Conservation (phyloP, 1,140 invertebrate species). For the Pristionchus pacificus region DNA sequence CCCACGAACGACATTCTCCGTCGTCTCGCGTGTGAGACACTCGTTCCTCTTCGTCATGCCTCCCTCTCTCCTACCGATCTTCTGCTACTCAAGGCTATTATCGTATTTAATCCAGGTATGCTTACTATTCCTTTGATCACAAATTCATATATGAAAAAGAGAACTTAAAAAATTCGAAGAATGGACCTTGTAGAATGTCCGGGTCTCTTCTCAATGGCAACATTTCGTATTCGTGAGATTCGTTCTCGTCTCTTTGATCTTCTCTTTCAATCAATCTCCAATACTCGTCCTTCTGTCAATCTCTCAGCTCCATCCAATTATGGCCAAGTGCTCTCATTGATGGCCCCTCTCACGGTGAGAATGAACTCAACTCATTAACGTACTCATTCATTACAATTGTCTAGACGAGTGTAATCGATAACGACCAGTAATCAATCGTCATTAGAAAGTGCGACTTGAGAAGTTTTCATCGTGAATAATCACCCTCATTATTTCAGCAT, state of each 20-base stretch:
- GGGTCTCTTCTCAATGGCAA: not conserved
- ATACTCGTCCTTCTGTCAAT: too few relatives aligned
- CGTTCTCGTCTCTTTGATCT: not conserved
- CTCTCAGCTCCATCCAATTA: not conserved
- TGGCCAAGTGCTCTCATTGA: not conserved
- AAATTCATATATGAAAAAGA: too few relatives aligned
- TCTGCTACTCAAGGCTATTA: not conserved
- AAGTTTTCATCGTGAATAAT: too few relatives aligned
- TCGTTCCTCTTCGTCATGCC: not conserved
- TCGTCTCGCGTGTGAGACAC: not conserved
- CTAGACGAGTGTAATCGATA: too few relatives aligned
- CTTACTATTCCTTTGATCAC: too few relatives aligned
- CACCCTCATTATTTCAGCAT: not conserved
- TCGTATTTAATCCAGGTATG: not conserved
- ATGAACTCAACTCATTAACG: too few relatives aligned
- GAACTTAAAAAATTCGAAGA: too few relatives aligned
- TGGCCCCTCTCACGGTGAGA: not conserved
- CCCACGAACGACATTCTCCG: not conserved
- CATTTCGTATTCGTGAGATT: not conserved
- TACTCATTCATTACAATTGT: too few relatives aligned
- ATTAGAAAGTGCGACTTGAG: too few relatives aligned
- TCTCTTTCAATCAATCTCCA: not conserved
- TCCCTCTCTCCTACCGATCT: not conserved
- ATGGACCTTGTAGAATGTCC: not conserved
- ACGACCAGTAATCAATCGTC: too few relatives aligned